A percentile compares a stretch with the other conserved stretches of the same genome.
Evolutionary conservation across 2,113 vertebrate genomes (phyloP).

Genomic region (Xiphophorus maculatus): DNA sequence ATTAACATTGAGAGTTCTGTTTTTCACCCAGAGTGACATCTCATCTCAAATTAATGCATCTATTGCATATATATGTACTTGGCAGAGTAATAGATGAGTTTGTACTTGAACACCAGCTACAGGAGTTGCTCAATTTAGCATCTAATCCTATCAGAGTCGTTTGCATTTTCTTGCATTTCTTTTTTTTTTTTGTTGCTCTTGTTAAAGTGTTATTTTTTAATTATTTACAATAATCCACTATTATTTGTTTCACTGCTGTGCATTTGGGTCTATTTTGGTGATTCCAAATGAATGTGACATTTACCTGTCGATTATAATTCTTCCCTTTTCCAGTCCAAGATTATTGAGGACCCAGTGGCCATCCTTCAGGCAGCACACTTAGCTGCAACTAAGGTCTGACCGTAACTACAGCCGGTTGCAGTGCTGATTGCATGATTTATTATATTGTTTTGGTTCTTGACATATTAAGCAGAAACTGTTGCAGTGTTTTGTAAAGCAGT

Average conservation of each 20-base stretch:
- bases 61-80: background rate
- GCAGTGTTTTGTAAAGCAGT: constrained; percentile 14
- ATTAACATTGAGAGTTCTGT: background rate
- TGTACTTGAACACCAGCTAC: background rate
- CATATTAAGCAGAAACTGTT: constrained; percentile 1
- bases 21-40: background rate
- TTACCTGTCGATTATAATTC: constrained; percentile 30
- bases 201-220: background rate
- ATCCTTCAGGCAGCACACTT: constrained; percentile 78
- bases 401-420: constrained; percentile 21
- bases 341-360: constrained; percentile 77
- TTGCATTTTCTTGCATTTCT: background rate
- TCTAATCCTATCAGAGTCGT: background rate
- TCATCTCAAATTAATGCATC: constrained; percentile 4
- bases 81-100: background rate
- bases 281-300: background rate
- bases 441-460: constrained; percentile 28
- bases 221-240: background rate
- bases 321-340: constrained; percentile 70
- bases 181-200: background rate
- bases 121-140: background rate
- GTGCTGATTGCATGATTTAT: constrained; percentile 32
- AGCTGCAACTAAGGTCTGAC: constrained; percentile 82
- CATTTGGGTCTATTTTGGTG: background rate
- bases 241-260: background rate